Evolutionary conservation across 1,140 invertebrate species (phyloP), one percentile per base, ranked within the genome.

Genomic region (Drosophila dunni): DNA sequence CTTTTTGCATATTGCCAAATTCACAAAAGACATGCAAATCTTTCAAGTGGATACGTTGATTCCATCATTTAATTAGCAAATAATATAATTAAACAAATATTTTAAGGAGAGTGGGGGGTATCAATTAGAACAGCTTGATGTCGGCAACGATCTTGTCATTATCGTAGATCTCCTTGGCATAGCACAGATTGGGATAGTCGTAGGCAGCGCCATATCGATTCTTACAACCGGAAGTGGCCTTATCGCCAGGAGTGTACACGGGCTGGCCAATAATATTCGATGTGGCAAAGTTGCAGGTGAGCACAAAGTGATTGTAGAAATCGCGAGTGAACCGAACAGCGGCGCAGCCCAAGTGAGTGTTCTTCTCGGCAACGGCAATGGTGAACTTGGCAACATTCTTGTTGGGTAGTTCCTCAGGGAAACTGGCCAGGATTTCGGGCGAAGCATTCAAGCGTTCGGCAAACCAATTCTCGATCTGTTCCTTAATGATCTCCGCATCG

Each of bases 401-500:
- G 40, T 57, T 73, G 44, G 81, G 75, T 44, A 84, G 38, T 9
- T 75, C 78, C 7, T 81, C 68, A 0, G 81, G 78, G 5, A 84
- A 78, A 20, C 65, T 84, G 48, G 64, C 58, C 0, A 88, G 45
- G 6, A 80, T 75, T 10, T 81, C 69, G 8, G 72, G 62, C 1
- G 56, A 54, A 4, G 77, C 56, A 33, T 79, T 69, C 0, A 57
- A 11, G 10, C 71, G 68, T 15, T 85, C 63, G 10, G 48, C 36
- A 15, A 85, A 88, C 83, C 83, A 88, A 40, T 82, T 74, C 48
- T 88, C 79, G 9, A 86, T 81, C 42, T 85, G 70, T 11, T 85
- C 79, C 54, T 77, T 88, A 3, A 88, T 56, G 13, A 88, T 72
- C 24, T 81, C 75, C 0, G 75, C 75, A 65, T 85, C 82, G 2